Conservation (phyloP, 2,113 vertebrate genomes). For the Tachuris rubrigastra region DNA sequence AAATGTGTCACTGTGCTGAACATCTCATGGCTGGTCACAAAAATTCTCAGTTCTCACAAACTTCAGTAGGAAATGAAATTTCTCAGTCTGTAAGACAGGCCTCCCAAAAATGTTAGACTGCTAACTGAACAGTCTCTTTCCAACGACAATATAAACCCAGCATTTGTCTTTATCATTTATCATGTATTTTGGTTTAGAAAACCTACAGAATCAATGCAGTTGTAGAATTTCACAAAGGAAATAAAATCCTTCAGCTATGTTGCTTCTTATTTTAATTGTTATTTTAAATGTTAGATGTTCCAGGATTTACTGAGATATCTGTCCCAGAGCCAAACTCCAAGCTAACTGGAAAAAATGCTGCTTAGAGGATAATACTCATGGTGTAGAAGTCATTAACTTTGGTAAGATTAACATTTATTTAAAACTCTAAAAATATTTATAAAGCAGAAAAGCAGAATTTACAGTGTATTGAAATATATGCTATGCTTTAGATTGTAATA, state of each 20-base stretch:
- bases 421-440: not conserved
- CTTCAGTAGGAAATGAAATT: not conserved
- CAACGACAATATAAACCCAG: not conserved
- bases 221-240: not conserved
- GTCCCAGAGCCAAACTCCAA: not conserved
- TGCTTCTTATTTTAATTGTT: not conserved
- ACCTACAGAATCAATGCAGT: not conserved
- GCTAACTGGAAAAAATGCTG: constrained; percentile 16
- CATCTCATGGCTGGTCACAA: not conserved
- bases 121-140: not conserved
- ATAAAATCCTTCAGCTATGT: not conserved
- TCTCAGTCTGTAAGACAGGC: not conserved
- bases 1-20: not conserved
- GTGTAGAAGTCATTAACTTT: constrained; percentile 9
- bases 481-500: not conserved
- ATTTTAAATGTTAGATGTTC: not conserved
- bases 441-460: constrained; percentile 3
- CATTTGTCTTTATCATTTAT: not conserved
- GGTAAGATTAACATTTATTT: constrained; percentile 2
- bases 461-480: not conserved
- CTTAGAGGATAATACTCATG: constrained; percentile 5
- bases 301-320: not conserved
- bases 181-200: not conserved
- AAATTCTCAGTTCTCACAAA: not conserved
- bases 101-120: not conserved